Conservation (phyloP, 2,113 vertebrate species). For the Eulemur macaco region DNA sequence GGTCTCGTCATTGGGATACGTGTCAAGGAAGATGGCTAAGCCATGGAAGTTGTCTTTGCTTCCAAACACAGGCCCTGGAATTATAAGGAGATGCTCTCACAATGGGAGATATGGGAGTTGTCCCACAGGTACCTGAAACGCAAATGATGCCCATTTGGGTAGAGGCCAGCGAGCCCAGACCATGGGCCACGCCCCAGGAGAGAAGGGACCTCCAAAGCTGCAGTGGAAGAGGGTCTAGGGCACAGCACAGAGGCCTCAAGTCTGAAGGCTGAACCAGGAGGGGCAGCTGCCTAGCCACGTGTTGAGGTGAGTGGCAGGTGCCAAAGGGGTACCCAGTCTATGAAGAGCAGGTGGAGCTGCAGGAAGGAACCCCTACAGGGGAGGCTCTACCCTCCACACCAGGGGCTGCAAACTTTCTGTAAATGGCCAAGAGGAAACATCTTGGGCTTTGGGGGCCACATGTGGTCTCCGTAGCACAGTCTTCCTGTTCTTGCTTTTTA, state of each 20-base stretch:
- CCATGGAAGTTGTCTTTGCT: conserved; percentile 96
- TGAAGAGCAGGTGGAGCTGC: neutral
- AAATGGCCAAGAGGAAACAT: neutral
- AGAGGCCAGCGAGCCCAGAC: neutral
- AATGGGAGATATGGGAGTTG: neutral
- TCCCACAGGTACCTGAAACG: neutral
- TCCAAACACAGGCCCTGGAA: conserved; percentile 95
- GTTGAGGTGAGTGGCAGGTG: neutral
- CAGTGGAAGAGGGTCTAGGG: neutral
- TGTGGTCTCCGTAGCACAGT: neutral
- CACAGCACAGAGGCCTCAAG: neutral
- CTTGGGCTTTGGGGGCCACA: neutral
- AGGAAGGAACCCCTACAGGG: neutral
- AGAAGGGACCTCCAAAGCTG: neutral
- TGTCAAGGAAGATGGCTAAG: conserved; percentile 96
- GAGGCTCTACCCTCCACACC: neutral
- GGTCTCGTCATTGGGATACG: conserved; percentile 95
- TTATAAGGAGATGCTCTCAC: conserved; percentile 53
- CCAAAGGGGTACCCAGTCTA: neutral
- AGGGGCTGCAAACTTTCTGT: neutral
- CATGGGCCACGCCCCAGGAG: neutral
- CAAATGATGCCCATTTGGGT: neutral
- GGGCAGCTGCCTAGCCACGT: neutral
- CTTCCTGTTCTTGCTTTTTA: neutral
- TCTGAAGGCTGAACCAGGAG: neutral